A percentile compares a stretch with the other conserved stretches of the same genome.
phyloP scores from a whole-genome alignment of 2,797 vertebrate genomes.

The Merluccius polli region DNA sequence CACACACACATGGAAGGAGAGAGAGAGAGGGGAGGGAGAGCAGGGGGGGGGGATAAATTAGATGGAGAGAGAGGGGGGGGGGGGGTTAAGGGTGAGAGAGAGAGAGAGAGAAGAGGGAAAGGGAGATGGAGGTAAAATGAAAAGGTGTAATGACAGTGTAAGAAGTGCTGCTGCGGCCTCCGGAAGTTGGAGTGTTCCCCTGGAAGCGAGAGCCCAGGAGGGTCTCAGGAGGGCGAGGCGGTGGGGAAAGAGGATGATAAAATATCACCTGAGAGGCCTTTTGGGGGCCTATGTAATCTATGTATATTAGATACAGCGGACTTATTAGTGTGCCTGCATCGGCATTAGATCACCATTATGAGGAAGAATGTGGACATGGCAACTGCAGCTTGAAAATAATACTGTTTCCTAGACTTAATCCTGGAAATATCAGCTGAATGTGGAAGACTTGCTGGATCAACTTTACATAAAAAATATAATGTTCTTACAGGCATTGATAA shows the following conservation, averaged over 20 bases:
- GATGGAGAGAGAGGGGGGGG: no score
- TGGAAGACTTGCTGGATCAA: slow-evolving; percentile 19
- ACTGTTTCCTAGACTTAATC: slow-evolving; percentile 29
- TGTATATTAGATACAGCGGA: slow-evolving; percentile 55
- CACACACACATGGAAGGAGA: not conserved
- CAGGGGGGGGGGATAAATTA: slow-evolving; percentile 6
- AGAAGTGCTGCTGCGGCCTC: slow-evolving; percentile 43
- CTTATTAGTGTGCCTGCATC: slow-evolving; percentile 49
- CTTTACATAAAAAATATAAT: not conserved
- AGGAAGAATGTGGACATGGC: slow-evolving; percentile 51
- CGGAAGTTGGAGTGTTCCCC: slow-evolving; percentile 51
- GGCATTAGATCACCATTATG: slow-evolving; percentile 39
- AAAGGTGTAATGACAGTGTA: slow-evolving; percentile 58
- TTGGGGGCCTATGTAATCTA: slow-evolving; percentile 54
- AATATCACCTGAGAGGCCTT: slow-evolving; percentile 57
- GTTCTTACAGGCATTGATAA: not conserved
- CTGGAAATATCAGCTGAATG: slow-evolving; percentile 27
- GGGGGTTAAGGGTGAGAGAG: not conserved
- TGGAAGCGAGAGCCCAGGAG: slow-evolving; percentile 46
- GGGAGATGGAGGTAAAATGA: slow-evolving; percentile 52
- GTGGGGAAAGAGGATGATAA: slow-evolving; percentile 54
- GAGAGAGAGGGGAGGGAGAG: slow-evolving; percentile 3
- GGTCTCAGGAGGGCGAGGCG: slow-evolving; percentile 61
- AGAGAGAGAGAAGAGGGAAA: slow-evolving; percentile 5
- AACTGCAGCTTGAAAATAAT: slow-evolving; percentile 44